Conservation (phyloP, 2,113 vertebrate genomes). For the Mesoclemmys tuberculata region DNA sequence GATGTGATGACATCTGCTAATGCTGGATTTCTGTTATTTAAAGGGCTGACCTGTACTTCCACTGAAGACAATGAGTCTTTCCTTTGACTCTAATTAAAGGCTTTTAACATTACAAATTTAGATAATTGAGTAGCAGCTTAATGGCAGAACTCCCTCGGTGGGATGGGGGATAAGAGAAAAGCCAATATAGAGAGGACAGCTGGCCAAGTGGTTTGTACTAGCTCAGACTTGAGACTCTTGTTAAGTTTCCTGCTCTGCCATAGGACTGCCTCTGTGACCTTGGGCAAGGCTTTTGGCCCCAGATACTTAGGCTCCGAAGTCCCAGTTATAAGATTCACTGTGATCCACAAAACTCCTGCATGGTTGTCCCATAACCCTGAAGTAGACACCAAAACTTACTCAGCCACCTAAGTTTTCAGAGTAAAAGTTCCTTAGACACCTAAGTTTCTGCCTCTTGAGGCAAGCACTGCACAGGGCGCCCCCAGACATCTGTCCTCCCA, state of each 20-base stretch:
- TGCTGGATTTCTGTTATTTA: not conserved
- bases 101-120: not conserved
- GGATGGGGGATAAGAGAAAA: not conserved
- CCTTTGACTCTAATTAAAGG: not conserved
- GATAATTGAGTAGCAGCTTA: not conserved
- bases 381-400: not conserved
- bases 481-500: not conserved
- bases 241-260: slow-evolving; percentile 12
- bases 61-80: not conserved
- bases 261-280: not conserved
- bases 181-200: not conserved
- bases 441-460: not conserved
- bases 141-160: not conserved
- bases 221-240: not conserved
- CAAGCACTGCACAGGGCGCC: too few species aligned
- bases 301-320: not conserved
- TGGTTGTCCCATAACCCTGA: not conserved
- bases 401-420: not conserved
- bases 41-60: not conserved
- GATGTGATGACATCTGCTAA: not conserved
- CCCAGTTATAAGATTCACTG: not conserved
- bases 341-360: not conserved
- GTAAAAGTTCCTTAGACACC: too few species aligned
- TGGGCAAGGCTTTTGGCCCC: slow-evolving; percentile 14
- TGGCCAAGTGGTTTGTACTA: not conserved